A percentile compares a stretch with the other conserved stretches of the same genome.
phyloP scores from a whole-genome alignment of 2,113 vertebrate genomes.

The Taxidea taxus region DNA sequence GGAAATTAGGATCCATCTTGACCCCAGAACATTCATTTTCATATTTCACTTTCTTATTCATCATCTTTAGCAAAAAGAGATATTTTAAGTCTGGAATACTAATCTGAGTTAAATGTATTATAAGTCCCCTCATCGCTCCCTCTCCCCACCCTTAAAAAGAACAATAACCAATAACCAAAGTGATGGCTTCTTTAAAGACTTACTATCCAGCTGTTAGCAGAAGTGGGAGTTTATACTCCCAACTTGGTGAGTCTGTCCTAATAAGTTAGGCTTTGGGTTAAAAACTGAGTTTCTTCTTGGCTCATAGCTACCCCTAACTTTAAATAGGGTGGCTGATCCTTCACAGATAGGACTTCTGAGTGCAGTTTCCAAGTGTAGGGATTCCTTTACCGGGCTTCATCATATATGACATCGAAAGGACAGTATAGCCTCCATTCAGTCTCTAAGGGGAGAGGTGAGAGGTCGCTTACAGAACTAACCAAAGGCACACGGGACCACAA shows the following conservation, averaged over 20 bases:
- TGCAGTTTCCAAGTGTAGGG: background rate
- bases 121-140: background rate
- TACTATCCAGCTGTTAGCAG: background rate
- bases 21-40: background rate
- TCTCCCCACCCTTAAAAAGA: background rate
- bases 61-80: background rate
- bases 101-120: background rate
- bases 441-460: background rate
- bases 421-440: background rate
- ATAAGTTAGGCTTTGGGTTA: background rate
- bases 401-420: background rate
- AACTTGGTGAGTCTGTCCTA: background rate
- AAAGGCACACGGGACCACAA: background rate
- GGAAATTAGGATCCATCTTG: background rate
- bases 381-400: background rate
- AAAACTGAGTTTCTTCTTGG: background rate
- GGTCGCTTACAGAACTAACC: background rate
- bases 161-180: background rate
- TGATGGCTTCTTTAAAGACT: background rate
- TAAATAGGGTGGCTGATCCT: background rate
- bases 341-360: background rate
- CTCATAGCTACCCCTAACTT: background rate
- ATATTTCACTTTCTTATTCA: background rate
- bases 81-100: background rate
- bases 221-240: background rate